These are phyloP conservation scores for Choreutis nemorana DNA, from an alignment of 2,888 invertebrate species.

Conservation along the genomic window DNA sequence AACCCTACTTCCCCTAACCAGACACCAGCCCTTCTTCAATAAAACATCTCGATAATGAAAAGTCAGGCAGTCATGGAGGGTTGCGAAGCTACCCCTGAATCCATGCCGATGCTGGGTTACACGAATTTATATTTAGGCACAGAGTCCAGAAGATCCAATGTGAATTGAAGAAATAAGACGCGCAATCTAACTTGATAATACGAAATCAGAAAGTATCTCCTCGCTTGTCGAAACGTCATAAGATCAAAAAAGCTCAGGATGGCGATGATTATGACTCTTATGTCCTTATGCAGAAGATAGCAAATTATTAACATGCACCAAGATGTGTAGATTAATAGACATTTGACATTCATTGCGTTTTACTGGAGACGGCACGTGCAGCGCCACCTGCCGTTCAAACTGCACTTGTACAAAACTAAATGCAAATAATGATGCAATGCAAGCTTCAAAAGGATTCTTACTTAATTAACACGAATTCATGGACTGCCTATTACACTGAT, in stretches of 20 bases:
- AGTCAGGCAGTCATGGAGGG: slow-evolving; percentile 64
- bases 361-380: slow-evolving; percentile 57
- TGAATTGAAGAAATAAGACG: slow-evolving; percentile 17
- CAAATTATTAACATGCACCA: no score
- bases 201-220: slow-evolving; percentile 63
- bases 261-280: slow-evolving; percentile 25
- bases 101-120: no score
- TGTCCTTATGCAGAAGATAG: slow-evolving; percentile 17
- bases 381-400: slow-evolving; percentile 58
- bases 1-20: slow-evolving; percentile 45
- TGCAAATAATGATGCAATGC: slow-evolving; percentile 15
- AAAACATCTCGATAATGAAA: slow-evolving; percentile 68
- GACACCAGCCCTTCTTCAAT: slow-evolving; percentile 54
- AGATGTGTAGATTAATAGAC: slow-evolving; percentile 28
- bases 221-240: slow-evolving; percentile 14
- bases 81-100: slow-evolving; percentile 50
- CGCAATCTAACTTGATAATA: slow-evolving; percentile 64
- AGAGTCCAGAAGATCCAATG: slow-evolving; percentile 40
- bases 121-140: no score
- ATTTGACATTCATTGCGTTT: slow-evolving; percentile 65
- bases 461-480: no score
- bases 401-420: slow-evolving; percentile 35
- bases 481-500: no score
- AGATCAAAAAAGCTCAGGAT: no score
- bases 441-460: neutral